A percentile compares a stretch with the other conserved stretches of the same genome.
Conservation (phyloP, 2,888 invertebrate species). For the Chorisops tibialis region DNA sequence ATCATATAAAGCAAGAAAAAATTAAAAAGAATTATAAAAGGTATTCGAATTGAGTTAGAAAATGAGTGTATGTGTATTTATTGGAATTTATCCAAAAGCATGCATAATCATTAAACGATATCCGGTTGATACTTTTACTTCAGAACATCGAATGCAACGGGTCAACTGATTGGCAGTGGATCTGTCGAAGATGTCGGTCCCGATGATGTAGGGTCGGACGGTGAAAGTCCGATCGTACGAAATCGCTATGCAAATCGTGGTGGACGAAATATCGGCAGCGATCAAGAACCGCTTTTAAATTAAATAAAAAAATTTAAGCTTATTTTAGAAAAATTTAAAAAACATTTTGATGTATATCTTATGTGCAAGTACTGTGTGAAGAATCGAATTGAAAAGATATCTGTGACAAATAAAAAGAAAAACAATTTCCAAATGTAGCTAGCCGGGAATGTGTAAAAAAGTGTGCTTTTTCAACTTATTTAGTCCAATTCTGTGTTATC, state of each 20-base stretch:
- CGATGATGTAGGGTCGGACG: conserved; percentile 22
- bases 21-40: conserved; percentile 18
- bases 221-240: conserved; percentile 27
- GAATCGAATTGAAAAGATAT: neutral
- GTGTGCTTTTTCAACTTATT: no score
- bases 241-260: conserved; percentile 33
- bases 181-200: conserved; percentile 33
- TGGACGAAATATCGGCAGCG: conserved; percentile 24
- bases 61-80: no score
- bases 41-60: neutral
- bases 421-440: no score
- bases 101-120: no score
- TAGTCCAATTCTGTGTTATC: no score
- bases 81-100: no score
- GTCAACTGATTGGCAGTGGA: conserved; percentile 24
- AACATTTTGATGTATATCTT: neutral
- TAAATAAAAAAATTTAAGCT: neutral
- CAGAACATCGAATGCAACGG: conserved; percentile 26
- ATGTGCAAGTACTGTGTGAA: neutral
- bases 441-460: no score
- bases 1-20: conserved; percentile 22
- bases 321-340: neutral
- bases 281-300: conserved; percentile 31
- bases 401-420: no score
- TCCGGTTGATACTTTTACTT: conserved; percentile 6